Evolutionary conservation across 2,888 invertebrate genomes (phyloP).

Genomic region (Andrena trimmerana): DNA sequence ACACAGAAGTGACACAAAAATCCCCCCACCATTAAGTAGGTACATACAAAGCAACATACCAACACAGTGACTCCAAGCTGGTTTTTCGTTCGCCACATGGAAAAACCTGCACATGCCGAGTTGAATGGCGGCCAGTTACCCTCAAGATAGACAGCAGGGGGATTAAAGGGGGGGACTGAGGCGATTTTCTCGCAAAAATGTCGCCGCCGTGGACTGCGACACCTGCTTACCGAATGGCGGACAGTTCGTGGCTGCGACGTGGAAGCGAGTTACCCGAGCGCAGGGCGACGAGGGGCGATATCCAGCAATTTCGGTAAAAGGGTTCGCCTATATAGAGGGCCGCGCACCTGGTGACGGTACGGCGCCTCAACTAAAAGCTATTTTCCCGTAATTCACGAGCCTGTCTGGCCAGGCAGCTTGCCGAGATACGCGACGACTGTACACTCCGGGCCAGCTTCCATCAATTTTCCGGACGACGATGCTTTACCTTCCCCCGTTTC

Average conservation of each 20-base stretch:
- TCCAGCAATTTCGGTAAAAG: constrained; percentile 84
- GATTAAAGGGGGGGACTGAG: constrained; percentile 5
- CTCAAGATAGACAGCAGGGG: too few relatives aligned
- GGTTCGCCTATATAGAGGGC: constrained; percentile 79
- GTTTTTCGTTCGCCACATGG: too few relatives aligned
- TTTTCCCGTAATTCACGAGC: constrained; percentile 79
- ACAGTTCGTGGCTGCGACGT: background rate
- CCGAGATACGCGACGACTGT: constrained; percentile 59
- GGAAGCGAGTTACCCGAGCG: constrained; percentile 26
- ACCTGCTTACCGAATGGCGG: constrained; percentile 62
- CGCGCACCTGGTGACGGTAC: constrained; percentile 81
- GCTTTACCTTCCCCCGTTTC: constrained; percentile 22
- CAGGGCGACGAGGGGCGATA: constrained; percentile 62
- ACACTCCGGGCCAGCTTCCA: constrained; percentile 56
- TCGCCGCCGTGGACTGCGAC: constrained; percentile 61
- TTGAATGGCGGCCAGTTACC: background rate
- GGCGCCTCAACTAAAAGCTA: constrained; percentile 79
- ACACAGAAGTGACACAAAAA: too few relatives aligned
- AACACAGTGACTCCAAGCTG: too few relatives aligned
- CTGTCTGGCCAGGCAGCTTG: constrained; percentile 50
- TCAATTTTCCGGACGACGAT: constrained; percentile 67
- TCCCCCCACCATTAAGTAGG: too few relatives aligned
- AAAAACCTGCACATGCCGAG: background rate
- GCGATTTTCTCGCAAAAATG: constrained; percentile 69
- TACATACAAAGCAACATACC: too few relatives aligned